A percentile compares a stretch with the other conserved stretches of the same genome.
Conservation (phyloP, 1,140 invertebrate genomes). For the Agraylea sexmaculata region DNA sequence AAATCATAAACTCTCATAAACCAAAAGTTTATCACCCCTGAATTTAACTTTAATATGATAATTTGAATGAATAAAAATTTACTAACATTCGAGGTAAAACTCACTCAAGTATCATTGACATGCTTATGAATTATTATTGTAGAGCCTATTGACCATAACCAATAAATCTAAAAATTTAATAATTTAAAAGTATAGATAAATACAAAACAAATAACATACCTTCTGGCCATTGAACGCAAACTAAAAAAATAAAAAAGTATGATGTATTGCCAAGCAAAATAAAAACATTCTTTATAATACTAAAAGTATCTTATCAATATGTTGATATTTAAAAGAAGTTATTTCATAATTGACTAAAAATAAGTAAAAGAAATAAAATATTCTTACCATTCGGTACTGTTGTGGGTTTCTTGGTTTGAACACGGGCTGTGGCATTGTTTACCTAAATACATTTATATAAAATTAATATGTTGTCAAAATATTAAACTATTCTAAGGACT, state of each 20-base stretch:
- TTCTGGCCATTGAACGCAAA: conserved; percentile 80
- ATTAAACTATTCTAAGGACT: too few species aligned
- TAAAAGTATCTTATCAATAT: background rate
- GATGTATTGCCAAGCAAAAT: conserved; percentile 6
- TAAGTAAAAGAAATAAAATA: conserved; percentile 10
- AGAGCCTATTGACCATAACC: too few species aligned
- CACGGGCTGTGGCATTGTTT: conserved; percentile 94
- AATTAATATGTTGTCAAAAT: too few species aligned
- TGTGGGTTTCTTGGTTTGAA: conserved; percentile 94
- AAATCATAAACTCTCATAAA: too few species aligned
- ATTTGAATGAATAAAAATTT: too few species aligned
- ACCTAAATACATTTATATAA: too few species aligned
- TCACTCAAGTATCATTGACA: too few species aligned
- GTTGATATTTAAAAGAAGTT: background rate
- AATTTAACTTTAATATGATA: too few species aligned
- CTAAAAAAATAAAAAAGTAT: conserved; percentile 50
- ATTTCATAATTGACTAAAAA: background rate
- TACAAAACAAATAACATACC: conserved; percentile 43
- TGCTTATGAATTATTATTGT: too few species aligned
- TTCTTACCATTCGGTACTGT: conserved; percentile 86
- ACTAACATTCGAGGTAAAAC: too few species aligned
- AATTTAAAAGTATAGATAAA: conserved; percentile 6
- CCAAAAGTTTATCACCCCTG: too few species aligned
- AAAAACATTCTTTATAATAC: background rate
- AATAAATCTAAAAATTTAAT: too few species aligned